Evolutionary conservation across 2,113 vertebrate genomes (phyloP).

Genomic region (Scalopus aquaticus): DNA sequence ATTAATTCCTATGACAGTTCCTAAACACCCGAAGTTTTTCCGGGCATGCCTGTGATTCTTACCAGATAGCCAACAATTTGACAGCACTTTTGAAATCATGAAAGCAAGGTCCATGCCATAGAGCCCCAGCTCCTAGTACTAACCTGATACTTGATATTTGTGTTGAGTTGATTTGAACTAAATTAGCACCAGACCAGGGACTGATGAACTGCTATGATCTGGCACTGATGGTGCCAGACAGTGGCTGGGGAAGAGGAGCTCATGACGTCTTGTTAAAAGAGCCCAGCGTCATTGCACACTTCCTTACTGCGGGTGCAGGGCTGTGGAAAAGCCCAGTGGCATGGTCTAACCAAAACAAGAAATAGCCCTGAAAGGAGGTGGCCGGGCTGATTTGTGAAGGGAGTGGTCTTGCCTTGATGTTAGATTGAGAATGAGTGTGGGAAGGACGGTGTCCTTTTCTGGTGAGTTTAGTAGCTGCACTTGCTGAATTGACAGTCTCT

Average conservation of each 20-base stretch:
- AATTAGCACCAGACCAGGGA: neutral
- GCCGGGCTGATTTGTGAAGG: neutral
- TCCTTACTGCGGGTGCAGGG: neutral
- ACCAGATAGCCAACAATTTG: neutral
- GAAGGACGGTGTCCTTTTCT: neutral
- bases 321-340: neutral
- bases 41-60: neutral
- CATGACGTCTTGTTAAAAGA: neutral
- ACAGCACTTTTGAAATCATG: neutral
- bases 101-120: neutral
- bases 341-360: neutral
- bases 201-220: neutral
- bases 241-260: neutral
- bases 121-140: neutral
- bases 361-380: neutral
- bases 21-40: neutral
- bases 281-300: neutral
- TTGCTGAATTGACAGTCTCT: neutral
- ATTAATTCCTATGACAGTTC: neutral
- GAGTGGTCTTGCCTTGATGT: neutral
- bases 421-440: neutral
- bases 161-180: constrained; percentile 7
- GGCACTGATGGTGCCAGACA: neutral
- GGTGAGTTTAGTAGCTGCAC: neutral
- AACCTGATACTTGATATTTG: neutral